Percentiles rank a stretch among this genome's conserved stretches.
Conservation (phyloP, 2,113 vertebrate species). For the Nerophis ophidion region DNA sequence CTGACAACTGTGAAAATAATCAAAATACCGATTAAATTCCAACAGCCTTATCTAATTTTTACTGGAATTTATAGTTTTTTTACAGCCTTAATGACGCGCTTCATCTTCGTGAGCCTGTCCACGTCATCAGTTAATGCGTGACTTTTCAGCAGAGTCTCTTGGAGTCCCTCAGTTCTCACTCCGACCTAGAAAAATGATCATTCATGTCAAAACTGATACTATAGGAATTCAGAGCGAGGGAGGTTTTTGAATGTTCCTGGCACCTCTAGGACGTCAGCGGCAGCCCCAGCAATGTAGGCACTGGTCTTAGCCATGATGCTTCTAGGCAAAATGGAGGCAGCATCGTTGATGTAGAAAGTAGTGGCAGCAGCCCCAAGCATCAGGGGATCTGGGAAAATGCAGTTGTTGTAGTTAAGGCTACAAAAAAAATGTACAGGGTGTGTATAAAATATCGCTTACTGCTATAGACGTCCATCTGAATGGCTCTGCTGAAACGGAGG, state of each 20-base stretch:
- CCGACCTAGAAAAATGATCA: slow-evolving; percentile 60
- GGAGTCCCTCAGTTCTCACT: slow-evolving; percentile 75
- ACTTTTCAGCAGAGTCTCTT: slow-evolving; percentile 70
- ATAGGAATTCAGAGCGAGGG: neutral
- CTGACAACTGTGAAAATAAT: slow-evolving; percentile 60
- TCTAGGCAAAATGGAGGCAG: slow-evolving; percentile 71
- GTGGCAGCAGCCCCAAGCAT: slow-evolving; percentile 76
- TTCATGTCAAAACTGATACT: neutral
- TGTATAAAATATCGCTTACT: slow-evolving; percentile 55
- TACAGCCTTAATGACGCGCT: slow-evolving; percentile 74
- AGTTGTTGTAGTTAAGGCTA: neutral
- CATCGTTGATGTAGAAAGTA: slow-evolving; percentile 76
- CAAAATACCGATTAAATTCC: neutral
- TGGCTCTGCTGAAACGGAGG: slow-evolving; percentile 74
- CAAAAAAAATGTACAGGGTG: neutral
- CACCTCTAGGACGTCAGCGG: slow-evolving; percentile 79
- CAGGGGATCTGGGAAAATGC: slow-evolving; percentile 56
- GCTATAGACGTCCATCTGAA: slow-evolving; percentile 51
- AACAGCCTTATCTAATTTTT: neutral
- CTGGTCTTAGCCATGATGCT: slow-evolving; percentile 69
- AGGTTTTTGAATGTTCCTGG: neutral
- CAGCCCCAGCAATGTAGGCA: slow-evolving; percentile 69
- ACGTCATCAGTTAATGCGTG: slow-evolving; percentile 40
- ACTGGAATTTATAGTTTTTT: slow-evolving; percentile 14
- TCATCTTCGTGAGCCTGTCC: slow-evolving; percentile 77